Evolutionary conservation across 2,888 invertebrate genomes (phyloP).

Genomic region (Sialis fuliginosa): DNA sequence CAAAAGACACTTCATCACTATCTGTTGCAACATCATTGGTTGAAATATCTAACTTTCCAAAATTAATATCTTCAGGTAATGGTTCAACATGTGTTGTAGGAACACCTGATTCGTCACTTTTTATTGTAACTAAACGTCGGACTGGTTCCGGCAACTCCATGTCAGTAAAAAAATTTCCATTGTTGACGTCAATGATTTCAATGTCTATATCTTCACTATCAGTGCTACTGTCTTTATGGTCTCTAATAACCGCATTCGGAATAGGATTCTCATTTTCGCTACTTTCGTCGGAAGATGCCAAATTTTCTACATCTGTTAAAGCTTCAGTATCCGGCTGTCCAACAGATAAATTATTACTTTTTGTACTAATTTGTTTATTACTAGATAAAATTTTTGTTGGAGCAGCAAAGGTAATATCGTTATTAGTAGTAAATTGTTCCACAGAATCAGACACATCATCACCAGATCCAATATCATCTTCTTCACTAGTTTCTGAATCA

Average conservation of each 20-base stretch:
- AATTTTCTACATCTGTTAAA: constrained; percentile 28
- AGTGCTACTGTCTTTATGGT: constrained; percentile 14
- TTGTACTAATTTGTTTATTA: neutral
- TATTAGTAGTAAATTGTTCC: constrained; percentile 20
- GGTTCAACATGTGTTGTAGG: constrained; percentile 28
- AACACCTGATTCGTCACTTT: constrained; percentile 20
- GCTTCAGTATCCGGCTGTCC: constrained; percentile 17
- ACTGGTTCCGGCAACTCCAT: constrained; percentile 6
- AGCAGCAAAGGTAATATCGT: constrained; percentile 7
- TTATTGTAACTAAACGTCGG: constrained; percentile 8
- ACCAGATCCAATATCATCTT: constrained; percentile 12
- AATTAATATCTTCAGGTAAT: constrained; percentile 21
- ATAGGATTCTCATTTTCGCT: constrained; percentile 17
- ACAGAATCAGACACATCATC: constrained; percentile 10
- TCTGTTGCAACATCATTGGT: constrained; percentile 16
- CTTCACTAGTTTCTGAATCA: constrained; percentile 14
- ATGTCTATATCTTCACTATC: constrained; percentile 21
- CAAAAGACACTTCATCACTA: constrained; percentile 23
- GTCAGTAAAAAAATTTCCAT: constrained; percentile 8
- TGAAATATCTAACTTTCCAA: constrained; percentile 18
- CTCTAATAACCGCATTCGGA: constrained; percentile 19
- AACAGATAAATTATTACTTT: constrained; percentile 6
- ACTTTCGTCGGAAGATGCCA: constrained; percentile 21
- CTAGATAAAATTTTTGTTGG: neutral
- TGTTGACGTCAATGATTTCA: constrained; percentile 4